A percentile compares a stretch with the other conserved stretches of the same genome.
These are phyloP conservation scores for Origma solitaria DNA, from an alignment of 2,113 vertebrate genomes.

Conservation along the genomic window DNA sequence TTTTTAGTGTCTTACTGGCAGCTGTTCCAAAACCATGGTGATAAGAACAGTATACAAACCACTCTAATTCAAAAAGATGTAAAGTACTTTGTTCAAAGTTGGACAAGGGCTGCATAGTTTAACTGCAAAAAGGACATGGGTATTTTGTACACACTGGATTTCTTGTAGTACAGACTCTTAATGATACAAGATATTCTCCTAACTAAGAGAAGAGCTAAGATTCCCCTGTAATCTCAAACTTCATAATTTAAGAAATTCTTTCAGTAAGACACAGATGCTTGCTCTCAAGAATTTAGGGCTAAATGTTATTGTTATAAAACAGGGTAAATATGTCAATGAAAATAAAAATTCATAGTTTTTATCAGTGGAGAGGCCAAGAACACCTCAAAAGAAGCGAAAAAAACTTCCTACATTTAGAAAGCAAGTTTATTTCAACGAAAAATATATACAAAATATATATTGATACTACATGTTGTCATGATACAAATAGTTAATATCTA, in stretches of 20 bases:
- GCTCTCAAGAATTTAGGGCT: neutral
- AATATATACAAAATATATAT: neutral
- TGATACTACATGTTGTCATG: neutral
- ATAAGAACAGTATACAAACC: neutral
- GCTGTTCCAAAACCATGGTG: slow-evolving; percentile 13
- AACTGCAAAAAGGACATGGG: neutral
- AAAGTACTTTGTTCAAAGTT: slow-evolving; percentile 5
- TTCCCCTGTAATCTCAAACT: neutral
- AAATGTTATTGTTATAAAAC: neutral
- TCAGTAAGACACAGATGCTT: neutral
- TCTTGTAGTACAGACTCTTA: neutral
- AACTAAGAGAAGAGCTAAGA: neutral
- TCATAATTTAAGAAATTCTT: neutral
- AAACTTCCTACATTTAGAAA: neutral
- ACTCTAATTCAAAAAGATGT: neutral
- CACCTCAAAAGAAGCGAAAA: neutral
- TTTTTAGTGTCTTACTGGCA: slow-evolving; percentile 27
- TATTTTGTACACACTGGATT: neutral
- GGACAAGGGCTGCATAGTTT: neutral
- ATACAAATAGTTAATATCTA: neutral
- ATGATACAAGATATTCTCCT: neutral
- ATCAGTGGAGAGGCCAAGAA: neutral
- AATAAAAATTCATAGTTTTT: neutral
- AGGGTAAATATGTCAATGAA: neutral
- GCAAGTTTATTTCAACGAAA: neutral